These are phyloP conservation scores for Anarsia innoxiella DNA, from an alignment of 2,888 invertebrate species.

Conservation along the genomic window DNA sequence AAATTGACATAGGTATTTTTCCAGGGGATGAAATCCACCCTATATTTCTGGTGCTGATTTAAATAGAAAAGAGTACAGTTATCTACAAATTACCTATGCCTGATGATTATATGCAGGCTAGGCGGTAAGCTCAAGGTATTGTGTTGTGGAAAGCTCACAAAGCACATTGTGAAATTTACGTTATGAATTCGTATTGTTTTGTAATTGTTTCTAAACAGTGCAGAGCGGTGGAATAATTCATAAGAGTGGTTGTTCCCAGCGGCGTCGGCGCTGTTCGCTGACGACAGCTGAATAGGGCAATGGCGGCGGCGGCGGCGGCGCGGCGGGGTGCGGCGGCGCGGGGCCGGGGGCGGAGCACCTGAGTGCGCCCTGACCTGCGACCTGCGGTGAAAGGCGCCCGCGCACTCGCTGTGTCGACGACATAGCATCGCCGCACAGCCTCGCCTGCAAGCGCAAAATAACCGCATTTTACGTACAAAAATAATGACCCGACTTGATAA, in stretches of 20 bases:
- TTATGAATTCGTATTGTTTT: conserved; percentile 65
- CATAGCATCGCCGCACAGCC: conserved; percentile 41
- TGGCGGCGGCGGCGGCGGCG: conserved; percentile 44
- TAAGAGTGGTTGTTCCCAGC: conserved; percentile 61
- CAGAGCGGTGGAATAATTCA: conserved; percentile 65
- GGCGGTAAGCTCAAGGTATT: conserved; percentile 22
- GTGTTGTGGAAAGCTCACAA: conserved; percentile 44
- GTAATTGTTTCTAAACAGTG: conserved; percentile 66
- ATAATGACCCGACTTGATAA: conserved; percentile 30
- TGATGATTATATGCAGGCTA: conserved; percentile 12
- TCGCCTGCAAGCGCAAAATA: conserved; percentile 30
- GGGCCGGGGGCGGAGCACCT: conserved; percentile 48
- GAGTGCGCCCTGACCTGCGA: conserved; percentile 75
- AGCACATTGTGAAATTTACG: conserved; percentile 58
- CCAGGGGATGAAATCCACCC: too few relatives aligned
- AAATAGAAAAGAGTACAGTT: too few relatives aligned
- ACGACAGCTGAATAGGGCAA: conserved; percentile 62
- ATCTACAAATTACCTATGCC: too few relatives aligned
- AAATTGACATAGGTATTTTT: too few relatives aligned
- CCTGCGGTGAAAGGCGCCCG: conserved; percentile 73
- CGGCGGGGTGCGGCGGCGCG: conserved; percentile 28
- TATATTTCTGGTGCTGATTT: too few relatives aligned
- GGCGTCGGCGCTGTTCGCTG: conserved; percentile 41
- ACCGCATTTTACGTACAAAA: conserved; percentile 44
- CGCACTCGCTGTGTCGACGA: conserved; percentile 42